Evolutionary conservation across 1,140 invertebrate genomes (phyloP), one percentile per base, ranked within the genome.

Genomic region (Drosophila murphyi): DNA sequence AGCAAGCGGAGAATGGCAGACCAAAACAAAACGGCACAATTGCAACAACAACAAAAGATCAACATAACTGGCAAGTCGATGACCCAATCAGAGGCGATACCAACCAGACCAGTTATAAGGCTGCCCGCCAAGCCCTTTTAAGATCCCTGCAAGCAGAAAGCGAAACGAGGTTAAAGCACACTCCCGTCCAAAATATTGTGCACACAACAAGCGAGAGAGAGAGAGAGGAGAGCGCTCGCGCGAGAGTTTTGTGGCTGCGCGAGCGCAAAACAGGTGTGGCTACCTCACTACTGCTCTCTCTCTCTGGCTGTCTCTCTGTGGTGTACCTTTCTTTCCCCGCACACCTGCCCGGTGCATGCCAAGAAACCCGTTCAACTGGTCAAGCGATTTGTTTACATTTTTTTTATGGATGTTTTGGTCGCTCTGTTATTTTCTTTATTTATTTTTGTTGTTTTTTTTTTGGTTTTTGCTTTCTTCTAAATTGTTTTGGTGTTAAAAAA

Each of bases 341-440:
- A 35, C 31, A 62, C 34, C 28, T 32, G 4, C 2, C 20, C 20
- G 20, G 20, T 20, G 20, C 20, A 20, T 7, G 39, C 10, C 7
- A 50, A 31, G 35, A 89, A 88, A 88, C 86, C 65, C 70, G 86
- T 89, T 86, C 39, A 72, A 79, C 83, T 83, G 77, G 60, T 76
- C 68, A 80, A 78, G 48, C 56, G 71, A 79, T 76, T 89, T 89
- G 85, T 89, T 89, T 89, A 90, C 85, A 89, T 89, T 89, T 89
- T 74, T 74, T 72, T 83, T 57, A 71, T 82, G 68, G 68, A 63
- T 69, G 72, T 78, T 76, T 70, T 72, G 54, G 31, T 57, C 43
- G 34, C n/a, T 20, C 35, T 32, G 47, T 62, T 70, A 32, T 65
- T 68, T 54, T 45, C 20, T 20, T 20, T 72, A 47, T 78, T 75